Percentiles rank a stretch among this genome's conserved stretches.
Conservation (phyloP, 2,797 vertebrate species). For the Rhadinocentrus ornatus region DNA sequence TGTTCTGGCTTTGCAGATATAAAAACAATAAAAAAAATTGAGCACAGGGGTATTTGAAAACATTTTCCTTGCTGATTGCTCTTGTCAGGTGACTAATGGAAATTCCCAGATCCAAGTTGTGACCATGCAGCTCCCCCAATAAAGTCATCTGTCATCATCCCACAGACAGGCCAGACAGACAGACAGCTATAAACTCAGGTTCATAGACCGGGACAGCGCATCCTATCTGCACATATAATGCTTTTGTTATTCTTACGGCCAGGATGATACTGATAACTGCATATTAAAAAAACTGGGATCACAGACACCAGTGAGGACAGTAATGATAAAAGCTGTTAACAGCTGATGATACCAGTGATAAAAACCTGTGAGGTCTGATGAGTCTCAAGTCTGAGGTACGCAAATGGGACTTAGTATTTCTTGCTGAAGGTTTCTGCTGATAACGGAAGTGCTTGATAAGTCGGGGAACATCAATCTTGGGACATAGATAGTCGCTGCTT, state of each 20-base stretch:
- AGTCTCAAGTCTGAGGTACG: slow-evolving; percentile 54
- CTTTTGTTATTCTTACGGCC: slow-evolving; percentile 48
- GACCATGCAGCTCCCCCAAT: slow-evolving; percentile 76
- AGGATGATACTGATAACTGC: slow-evolving; percentile 32
- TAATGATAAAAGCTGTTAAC: slow-evolving; percentile 51
- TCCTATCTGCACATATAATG: slow-evolving; percentile 61
- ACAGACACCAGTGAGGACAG: slow-evolving; percentile 51
- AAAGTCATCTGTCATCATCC: slow-evolving; percentile 82
- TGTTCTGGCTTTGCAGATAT: slow-evolving; percentile 44
- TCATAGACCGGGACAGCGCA: slow-evolving; percentile 68
- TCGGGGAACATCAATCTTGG: slow-evolving; percentile 76
- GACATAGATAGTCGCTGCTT: slow-evolving; percentile 73
- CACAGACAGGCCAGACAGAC: slow-evolving; percentile 72
- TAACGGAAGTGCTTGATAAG: slow-evolving; percentile 78
- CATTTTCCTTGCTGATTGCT: slow-evolving; percentile 77
- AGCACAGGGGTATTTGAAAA: slow-evolving; percentile 70
- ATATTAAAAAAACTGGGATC: slow-evolving; percentile 41
- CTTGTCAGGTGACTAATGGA: slow-evolving; percentile 81
- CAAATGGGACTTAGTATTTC: slow-evolving; percentile 66
- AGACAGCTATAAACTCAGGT: slow-evolving; percentile 81
- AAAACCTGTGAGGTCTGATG: slow-evolving; percentile 50
- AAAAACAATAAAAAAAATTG: slow-evolving; percentile 69
- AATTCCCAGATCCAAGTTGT: slow-evolving; percentile 77
- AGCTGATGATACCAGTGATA: slow-evolving; percentile 50
- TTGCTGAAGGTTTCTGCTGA: slow-evolving; percentile 76